Base-by-base conservation (phyloP, 2,797 vertebrate genomes). In the Anolis apletophallus region DNA sequence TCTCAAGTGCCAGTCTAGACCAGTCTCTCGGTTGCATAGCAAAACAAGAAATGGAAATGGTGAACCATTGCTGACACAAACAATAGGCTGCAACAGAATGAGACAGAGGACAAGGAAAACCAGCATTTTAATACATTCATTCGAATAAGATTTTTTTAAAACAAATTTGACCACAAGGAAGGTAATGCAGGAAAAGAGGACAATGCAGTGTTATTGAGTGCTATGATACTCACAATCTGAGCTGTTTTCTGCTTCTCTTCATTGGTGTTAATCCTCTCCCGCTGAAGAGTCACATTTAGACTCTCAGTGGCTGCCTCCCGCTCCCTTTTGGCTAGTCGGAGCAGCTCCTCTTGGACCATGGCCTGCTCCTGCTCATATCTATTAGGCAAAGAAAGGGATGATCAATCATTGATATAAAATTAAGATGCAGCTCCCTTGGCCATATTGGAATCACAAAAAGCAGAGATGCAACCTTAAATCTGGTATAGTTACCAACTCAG, bases 341-440 rank as follows among this genome's bases (percentile, higher is more conserved):
- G 90, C 92, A 97, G 50, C 83, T 98, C 97, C 55, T 98, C 97
- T 84, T 97, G 97, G 87, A 97, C 91, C 26, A 95, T 92, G 1
- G 95, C 93, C 93, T 98, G 97, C 83, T 98, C 97, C 16, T 80
- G 94, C 78, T 97, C 97, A 90, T 97, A 97, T 94, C 98, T 99
- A 87, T 64, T 68, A 82, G 23, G 10, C 84, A 54, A 81, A 46
- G 34, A 14, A 75, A 59, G 50, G 64, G n/a, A 84, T 67, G 79
- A 89, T 40, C 46, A 89, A 64, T 67, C 14, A 84, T 81, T 57
- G 50, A 52, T n/a, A 68, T 91, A 46, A 8, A 59, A 52, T 88
- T 29, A 67, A 46, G 52, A 74, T 0, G 1, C 36, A 84, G 46
- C n/a, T 72, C 0, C 46, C 40, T 71, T 64, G 50, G 67, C 83